These are phyloP conservation scores for Sinocyclocheilus maitianheensis DNA, from an alignment of 2,113 vertebrate species.

Conservation along the genomic window DNA sequence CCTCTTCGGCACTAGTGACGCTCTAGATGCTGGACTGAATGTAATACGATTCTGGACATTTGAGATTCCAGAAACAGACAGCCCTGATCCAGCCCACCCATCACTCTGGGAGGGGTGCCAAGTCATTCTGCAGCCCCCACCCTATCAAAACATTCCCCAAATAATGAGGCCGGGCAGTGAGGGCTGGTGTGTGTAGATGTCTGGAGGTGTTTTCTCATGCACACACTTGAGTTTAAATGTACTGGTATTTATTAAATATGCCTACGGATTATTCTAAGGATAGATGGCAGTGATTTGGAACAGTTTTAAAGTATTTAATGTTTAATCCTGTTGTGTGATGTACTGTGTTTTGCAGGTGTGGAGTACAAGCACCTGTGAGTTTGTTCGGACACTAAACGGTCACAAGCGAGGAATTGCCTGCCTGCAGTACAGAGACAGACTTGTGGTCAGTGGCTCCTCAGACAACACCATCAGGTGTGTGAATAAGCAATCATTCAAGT, in stretches of 20 bases:
- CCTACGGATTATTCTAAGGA: neutral
- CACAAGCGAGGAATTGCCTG: constrained; percentile 98
- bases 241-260: neutral
- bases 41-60: constrained; percentile 25
- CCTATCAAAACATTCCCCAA: constrained; percentile 60
- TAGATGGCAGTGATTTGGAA: neutral
- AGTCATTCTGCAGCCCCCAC: constrained; percentile 46
- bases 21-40: constrained; percentile 49
- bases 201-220: neutral
- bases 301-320: neutral
- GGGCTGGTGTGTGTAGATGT: constrained; percentile 28
- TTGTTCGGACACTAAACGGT: constrained; percentile 95
- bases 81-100: constrained; percentile 46
- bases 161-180: constrained; percentile 50
- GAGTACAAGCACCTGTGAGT: constrained; percentile 98
- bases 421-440: constrained; percentile 94
- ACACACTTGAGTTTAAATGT: neutral
- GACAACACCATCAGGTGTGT: constrained; percentile 95
- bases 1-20: constrained; percentile 4
- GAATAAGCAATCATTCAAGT: neutral
- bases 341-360: constrained; percentile 80
- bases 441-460: constrained; percentile 96
- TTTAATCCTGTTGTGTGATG: neutral
- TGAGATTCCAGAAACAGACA: constrained; percentile 56
- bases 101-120: constrained; percentile 54